A percentile compares a stretch with the other conserved stretches of the same genome.
phyloP scores from a whole-genome alignment of 2,113 vertebrate genomes.

The Rhabdomys dilectus region DNA sequence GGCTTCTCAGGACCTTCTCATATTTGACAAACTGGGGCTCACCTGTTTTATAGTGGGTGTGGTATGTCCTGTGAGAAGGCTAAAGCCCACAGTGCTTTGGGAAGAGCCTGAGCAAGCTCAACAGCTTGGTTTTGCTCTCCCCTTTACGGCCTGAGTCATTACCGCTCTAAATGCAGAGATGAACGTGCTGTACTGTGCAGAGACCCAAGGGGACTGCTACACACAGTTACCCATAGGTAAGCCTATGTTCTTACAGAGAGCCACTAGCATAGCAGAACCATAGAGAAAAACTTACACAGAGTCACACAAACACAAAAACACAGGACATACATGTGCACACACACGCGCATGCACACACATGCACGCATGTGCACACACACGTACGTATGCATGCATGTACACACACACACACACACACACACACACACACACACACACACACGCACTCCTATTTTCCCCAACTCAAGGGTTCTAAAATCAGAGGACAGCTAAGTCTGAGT shows the following conservation, averaged over 20 bases:
- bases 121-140: neutral
- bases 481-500: neutral
- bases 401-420: neutral
- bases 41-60: neutral
- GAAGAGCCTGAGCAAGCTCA: neutral
- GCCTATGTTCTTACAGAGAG: neutral
- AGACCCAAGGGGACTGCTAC: neutral
- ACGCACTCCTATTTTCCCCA: too few species aligned
- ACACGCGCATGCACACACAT: too few species aligned
- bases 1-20: neutral
- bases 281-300: neutral
- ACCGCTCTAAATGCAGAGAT: too few species aligned
- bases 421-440: neutral
- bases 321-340: neutral
- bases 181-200: neutral
- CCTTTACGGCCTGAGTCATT: neutral
- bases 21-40: neutral
- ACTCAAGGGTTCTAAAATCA: neutral
- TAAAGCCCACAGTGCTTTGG: too few species aligned
- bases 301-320: neutral
- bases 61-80: neutral
- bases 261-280: neutral
- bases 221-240: too few species aligned
- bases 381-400: too few species aligned
- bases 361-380: too few species aligned